Conservation (phyloP, 2,797 vertebrate genomes). For the Euphonia xanthogaster region DNA sequence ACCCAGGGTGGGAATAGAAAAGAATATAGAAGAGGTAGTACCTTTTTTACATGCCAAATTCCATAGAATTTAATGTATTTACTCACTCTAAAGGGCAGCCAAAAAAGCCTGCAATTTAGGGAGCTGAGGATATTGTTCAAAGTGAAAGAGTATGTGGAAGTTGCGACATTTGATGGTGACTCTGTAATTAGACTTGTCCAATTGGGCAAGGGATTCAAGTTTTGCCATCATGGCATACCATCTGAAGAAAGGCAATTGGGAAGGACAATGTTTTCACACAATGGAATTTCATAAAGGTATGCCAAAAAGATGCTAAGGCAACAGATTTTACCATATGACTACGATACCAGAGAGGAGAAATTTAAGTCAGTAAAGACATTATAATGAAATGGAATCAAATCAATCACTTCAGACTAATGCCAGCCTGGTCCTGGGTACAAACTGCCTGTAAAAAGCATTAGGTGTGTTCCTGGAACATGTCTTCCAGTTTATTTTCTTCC, state of each 20-base stretch:
- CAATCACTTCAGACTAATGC: neutral
- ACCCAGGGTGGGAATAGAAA: neutral
- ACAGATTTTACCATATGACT: neutral
- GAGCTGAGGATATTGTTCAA: neutral
- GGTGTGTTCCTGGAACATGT: neutral
- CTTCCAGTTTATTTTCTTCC: neutral
- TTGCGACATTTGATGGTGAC: neutral
- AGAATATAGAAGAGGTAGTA: neutral
- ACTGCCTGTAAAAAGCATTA: neutral
- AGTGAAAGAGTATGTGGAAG: neutral
- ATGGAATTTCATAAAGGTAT: neutral
- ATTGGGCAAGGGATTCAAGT: neutral
- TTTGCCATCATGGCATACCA: rapidly evolving
- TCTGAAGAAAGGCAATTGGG: neutral
- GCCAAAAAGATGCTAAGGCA: neutral
- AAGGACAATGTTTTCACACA: neutral
- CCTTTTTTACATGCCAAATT: neutral
- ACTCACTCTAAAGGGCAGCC: neutral
- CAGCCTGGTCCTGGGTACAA: neutral
- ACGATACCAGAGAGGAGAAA: neutral
- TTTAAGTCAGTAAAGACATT: neutral
- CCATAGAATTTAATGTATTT: neutral
- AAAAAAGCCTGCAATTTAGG: neutral
- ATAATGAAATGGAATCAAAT: neutral
- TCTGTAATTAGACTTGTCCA: neutral